Evolutionary conservation across 2,888 invertebrate genomes (phyloP).

Genomic region (Mechanitis messenoides): DNA sequence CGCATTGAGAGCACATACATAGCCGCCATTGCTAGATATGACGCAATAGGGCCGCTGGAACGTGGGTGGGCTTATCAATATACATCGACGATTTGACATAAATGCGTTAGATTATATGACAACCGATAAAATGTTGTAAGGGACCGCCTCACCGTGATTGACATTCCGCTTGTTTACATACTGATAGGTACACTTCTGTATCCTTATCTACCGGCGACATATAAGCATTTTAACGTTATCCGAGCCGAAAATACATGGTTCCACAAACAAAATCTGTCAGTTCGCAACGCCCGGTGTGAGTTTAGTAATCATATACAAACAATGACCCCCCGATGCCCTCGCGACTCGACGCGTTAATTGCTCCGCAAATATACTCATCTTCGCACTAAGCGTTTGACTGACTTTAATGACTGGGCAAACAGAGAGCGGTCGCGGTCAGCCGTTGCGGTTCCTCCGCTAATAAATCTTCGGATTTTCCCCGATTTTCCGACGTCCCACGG

Average conservation of each 20-base stretch:
- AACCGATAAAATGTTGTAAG: constrained; percentile 72
- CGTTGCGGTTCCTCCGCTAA: constrained; percentile 57
- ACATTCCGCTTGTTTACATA: constrained; percentile 65
- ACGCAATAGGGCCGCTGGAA: constrained; percentile 54
- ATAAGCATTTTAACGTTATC: constrained; percentile 41
- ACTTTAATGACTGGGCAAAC: constrained; percentile 75
- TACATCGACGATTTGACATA: constrained; percentile 72
- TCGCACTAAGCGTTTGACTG: constrained; percentile 70
- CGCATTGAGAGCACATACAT: constrained; percentile 31
- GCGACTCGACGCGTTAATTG: constrained; percentile 70
- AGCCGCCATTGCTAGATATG: constrained; percentile 56
- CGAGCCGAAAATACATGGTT: constrained; percentile 24
- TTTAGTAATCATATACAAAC: constrained; percentile 50
- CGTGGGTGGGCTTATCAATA: constrained; percentile 73
- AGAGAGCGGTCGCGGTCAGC: constrained; percentile 57
- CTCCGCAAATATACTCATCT: constrained; percentile 75
- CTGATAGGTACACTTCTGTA: constrained; percentile 66
- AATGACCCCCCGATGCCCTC: constrained; percentile 62
- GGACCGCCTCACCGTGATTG: constrained; percentile 72
- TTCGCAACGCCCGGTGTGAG: constrained; percentile 28
- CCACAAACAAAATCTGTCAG: constrained; percentile 31
- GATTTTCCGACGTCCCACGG: constrained; percentile 63
- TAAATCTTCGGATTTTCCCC: constrained; percentile 74
- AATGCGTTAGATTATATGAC: constrained; percentile 74
- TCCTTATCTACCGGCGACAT: constrained; percentile 57